phyloP scores from a whole-genome alignment of 2,797 vertebrate genomes.

The Lutjanus argentimaculatus region DNA sequence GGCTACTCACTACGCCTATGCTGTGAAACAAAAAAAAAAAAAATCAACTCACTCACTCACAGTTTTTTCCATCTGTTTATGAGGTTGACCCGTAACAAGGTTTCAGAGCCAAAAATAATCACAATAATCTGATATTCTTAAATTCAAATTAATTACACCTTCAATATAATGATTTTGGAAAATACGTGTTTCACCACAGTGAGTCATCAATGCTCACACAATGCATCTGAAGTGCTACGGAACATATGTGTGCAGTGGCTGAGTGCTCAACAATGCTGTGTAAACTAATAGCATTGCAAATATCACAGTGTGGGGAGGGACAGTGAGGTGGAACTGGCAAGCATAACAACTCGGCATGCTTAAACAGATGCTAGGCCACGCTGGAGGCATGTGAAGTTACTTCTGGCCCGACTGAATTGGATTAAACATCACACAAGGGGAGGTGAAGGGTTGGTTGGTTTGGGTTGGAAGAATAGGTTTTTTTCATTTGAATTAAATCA shows the following conservation, averaged over 20 bases:
- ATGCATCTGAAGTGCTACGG: not conserved
- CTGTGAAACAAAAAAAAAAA: too few species aligned
- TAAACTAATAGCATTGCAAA: slow-evolving; percentile 35
- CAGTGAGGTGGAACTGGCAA: slow-evolving; percentile 41
- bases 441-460: slow-evolving; percentile 32
- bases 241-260: not conserved
- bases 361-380: slow-evolving; percentile 51
- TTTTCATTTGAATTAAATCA: slow-evolving; percentile 35
- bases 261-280: slow-evolving; percentile 6
- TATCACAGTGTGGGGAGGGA: slow-evolving; percentile 15
- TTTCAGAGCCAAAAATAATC: too few species aligned
- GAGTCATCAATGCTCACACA: not conserved
- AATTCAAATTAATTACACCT: not conserved
- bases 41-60: too few species aligned
- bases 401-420: slow-evolving; percentile 59
- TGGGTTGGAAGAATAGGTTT: not conserved
- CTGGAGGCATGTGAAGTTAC: slow-evolving; percentile 63
- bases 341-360: slow-evolving; percentile 45
- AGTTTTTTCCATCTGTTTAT: too few species aligned
- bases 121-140: not conserved
- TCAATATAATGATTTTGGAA: slow-evolving; percentile 8
- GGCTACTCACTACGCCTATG: too few species aligned
- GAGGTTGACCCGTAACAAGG: too few species aligned
- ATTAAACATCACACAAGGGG: slow-evolving; percentile 74
- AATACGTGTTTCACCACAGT: not conserved